These are phyloP conservation scores for Danaus plexippus DNA, from an alignment of 1,140 invertebrate species.

Conservation along the genomic window DNA sequence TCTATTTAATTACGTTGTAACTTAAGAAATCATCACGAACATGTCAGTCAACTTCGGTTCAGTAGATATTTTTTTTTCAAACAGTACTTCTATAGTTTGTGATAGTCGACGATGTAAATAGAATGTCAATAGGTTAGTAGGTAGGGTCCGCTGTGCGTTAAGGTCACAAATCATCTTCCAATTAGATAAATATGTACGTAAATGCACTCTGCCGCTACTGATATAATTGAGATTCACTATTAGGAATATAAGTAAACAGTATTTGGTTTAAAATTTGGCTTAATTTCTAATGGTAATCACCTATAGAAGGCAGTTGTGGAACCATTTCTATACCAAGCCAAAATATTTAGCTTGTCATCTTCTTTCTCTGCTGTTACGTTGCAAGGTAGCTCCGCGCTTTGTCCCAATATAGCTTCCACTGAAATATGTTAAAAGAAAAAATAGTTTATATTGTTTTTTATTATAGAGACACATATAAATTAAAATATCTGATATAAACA, in stretches of 20 bases:
- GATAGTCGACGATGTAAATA: constrained; percentile 9
- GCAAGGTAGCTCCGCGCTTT: constrained; percentile 53
- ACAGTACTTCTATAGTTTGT: background rate
- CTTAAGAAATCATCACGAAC: too few relatives aligned
- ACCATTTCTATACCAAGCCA: constrained; percentile 55
- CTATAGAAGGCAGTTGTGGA: constrained; percentile 56
- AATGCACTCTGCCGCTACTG: constrained; percentile 8
- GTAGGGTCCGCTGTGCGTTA: constrained; percentile 24
- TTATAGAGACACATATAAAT: too few relatives aligned
- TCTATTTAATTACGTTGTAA: too few relatives aligned
- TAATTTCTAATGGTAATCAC: constrained; percentile 30
- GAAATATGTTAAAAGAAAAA: constrained; percentile 12
- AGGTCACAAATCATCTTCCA: constrained; percentile 27
- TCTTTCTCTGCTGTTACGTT: constrained; percentile 46
- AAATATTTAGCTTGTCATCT: constrained; percentile 45
- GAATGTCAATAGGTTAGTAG: constrained; percentile 25
- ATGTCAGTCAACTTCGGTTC: background rate
- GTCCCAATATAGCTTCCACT: constrained; percentile 52
- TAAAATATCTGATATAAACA: too few relatives aligned
- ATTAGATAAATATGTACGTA: constrained; percentile 19
- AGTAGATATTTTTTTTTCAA: background rate
- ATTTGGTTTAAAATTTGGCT: constrained; percentile 1
- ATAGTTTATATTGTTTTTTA: too few relatives aligned
- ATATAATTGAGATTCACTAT: background rate
- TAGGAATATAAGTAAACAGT: constrained; percentile 1